Base-by-base conservation (phyloP, 1,140 invertebrate genomes). In the Coboldia fuscipes region DNA sequence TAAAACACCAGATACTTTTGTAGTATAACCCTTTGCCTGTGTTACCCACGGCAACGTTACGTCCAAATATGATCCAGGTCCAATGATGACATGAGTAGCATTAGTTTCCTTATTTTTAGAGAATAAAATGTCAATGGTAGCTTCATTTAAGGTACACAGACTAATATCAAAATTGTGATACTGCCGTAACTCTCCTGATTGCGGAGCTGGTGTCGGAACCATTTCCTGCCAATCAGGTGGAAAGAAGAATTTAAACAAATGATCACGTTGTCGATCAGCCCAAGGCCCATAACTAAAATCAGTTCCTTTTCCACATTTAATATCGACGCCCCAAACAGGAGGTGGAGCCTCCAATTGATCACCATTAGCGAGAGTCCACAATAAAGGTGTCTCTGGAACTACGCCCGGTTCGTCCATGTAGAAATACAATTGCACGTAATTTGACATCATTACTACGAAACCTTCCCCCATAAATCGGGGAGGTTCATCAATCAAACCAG, bases 201-300 rank as follows among this genome's bases (percentile, higher is more conserved):
- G 66, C 2, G 80, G 78, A 20, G 72, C 63, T 37, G 75, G 72
- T 0, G 79, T 82, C 2, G 80, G 65, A 53, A 75, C 67, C 38
- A 79, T 58, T 30, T 71, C 68, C 45, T 80, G 71, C 56, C 78
- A 88, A 54, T 88, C 81, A 37, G 81, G 76, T 3, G 93, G 92
- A 52, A 85, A 96, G 54, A 98, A 98, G 53, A 97, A 94, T 59
- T 78, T 89, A 55, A 86, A 97, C 13, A 97, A 58, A 57, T 90
- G 75, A 54, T 96, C 90, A 37, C 92, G 66, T 55, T 97, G 93
- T 27, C 90, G 65, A 55, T 97, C 93, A 5, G 89, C 90, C 92
- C 92, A 98, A 4, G 94, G 92, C 2, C 93, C 93, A 48, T 96
- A 97, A 55, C 88, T 93, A 44, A 97, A 89, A 51, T 97, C 86